A percentile compares a stretch with the other conserved stretches of the same genome.
phyloP scores from a whole-genome alignment of 2,888 invertebrate genomes.

The Hyppa rectilinea region DNA sequence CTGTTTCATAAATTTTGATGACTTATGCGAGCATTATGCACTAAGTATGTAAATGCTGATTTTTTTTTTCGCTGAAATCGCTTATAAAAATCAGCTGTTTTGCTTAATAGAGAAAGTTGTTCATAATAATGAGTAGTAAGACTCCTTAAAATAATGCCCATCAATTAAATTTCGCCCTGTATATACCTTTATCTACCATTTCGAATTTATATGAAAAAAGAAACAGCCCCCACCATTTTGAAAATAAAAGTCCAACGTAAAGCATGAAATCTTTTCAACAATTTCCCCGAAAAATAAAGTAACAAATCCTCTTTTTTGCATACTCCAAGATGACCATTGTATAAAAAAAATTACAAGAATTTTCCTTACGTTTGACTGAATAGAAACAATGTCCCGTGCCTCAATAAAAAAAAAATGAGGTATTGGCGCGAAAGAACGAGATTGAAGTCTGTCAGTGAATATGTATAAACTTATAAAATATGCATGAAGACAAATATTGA shows the following conservation, averaged over 20 bases:
- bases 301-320: background rate
- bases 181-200: background rate
- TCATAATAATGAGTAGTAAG: no score
- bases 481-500: constrained; percentile 24
- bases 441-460: constrained; percentile 10
- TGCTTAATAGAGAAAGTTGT: no score
- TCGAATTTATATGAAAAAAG: background rate
- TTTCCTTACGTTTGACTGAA: background rate
- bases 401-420: background rate
- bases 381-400: background rate
- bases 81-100: no score
- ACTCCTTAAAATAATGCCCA: no score
- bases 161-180: no score
- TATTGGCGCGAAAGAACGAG: background rate
- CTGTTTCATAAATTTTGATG: no score
- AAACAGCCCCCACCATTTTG: no score
- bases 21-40: no score
- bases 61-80: no score
- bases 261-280: background rate
- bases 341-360: background rate
- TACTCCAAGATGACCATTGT: background rate
- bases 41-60: no score
- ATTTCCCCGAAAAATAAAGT: background rate
- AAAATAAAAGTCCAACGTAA: background rate
- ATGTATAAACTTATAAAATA: constrained; percentile 27